A percentile compares a stretch with the other conserved stretches of the same genome.
phyloP scores from a whole-genome alignment of 1,140 invertebrate genomes.

The Drosophila triauraria region DNA sequence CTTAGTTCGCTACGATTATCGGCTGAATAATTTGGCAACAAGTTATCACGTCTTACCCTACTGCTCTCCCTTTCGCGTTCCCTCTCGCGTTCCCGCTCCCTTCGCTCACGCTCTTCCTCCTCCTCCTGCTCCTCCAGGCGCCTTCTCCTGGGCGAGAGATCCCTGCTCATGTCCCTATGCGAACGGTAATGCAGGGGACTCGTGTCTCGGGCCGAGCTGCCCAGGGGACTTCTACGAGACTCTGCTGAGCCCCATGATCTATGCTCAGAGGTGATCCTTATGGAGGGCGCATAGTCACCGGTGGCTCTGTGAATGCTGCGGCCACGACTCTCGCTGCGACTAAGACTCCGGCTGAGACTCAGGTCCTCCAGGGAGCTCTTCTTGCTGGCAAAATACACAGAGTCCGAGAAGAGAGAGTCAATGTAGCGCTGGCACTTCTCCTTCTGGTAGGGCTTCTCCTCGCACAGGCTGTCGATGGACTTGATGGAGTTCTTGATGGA shows the following conservation, averaged over 20 bases:
- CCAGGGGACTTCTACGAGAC: constrained; percentile 53
- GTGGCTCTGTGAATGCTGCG: constrained; percentile 31
- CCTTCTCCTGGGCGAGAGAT: constrained; percentile 69
- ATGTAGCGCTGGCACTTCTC: constrained; percentile 83
- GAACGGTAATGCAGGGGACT: constrained; percentile 76
- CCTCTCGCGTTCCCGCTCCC: constrained; percentile 43
- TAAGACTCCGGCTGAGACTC: constrained; percentile 58
- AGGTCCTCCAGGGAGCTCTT: constrained; percentile 73
- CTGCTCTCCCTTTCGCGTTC: constrained; percentile 75
- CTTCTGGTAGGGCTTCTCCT: constrained; percentile 81
- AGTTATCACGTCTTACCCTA: constrained; percentile 85
- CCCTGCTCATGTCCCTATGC: constrained; percentile 72
- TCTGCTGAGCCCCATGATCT: constrained; percentile 72
- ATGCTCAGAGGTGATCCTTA: constrained; percentile 76
- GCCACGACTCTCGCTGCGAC: constrained; percentile 67
- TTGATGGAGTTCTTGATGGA: constrained; percentile 84
- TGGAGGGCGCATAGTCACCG: constrained; percentile 60
- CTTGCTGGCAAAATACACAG: constrained; percentile 67
- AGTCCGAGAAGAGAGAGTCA: constrained; percentile 77
- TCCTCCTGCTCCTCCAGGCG: constrained; percentile 30
- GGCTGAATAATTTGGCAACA: constrained; percentile 84
- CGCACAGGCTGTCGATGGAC: constrained; percentile 81
- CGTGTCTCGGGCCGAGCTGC: constrained; percentile 21
- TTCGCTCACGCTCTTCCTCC: constrained; percentile 22
- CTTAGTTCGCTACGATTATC: constrained; percentile 81